These are phyloP conservation scores for Gallinago paraguaiae DNA, from an alignment of 2,113 vertebrate species.

Conservation along the genomic window DNA sequence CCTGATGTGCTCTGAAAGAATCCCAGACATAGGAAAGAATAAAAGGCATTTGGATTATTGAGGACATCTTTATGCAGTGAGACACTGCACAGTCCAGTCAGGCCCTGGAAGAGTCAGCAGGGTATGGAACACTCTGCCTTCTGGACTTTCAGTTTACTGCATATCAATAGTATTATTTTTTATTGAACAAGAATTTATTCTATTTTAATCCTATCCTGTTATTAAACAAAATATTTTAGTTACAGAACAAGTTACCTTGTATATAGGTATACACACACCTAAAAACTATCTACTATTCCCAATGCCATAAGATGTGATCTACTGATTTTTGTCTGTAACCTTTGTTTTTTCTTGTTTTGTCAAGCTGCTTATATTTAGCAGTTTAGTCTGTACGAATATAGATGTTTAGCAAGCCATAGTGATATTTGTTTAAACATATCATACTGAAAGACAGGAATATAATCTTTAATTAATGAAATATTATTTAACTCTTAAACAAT, in stretches of 20 bases:
- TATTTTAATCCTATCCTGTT: neutral
- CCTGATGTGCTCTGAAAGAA: neutral
- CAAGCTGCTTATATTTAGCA: neutral
- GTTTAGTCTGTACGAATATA: neutral
- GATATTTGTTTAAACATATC: neutral
- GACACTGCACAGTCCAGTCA: neutral
- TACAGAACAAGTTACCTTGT: neutral
- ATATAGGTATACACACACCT: neutral
- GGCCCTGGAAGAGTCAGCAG: neutral
- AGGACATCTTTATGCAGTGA: neutral
- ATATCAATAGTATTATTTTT: neutral
- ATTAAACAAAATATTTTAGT: neutral
- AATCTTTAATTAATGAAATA: neutral
- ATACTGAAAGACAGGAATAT: neutral
- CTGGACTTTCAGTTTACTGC: neutral
- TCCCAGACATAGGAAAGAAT: neutral
- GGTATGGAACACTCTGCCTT: neutral
- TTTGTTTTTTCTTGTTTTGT: neutral
- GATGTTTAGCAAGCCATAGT: neutral
- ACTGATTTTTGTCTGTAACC: neutral
- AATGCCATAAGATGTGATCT: neutral
- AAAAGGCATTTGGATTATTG: neutral
- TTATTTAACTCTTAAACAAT: neutral
- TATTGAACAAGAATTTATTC: neutral
- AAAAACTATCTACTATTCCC: neutral